These are phyloP conservation scores for Pleuronectes platessa DNA, from an alignment of 2,113 vertebrate species.

Conservation along the genomic window DNA sequence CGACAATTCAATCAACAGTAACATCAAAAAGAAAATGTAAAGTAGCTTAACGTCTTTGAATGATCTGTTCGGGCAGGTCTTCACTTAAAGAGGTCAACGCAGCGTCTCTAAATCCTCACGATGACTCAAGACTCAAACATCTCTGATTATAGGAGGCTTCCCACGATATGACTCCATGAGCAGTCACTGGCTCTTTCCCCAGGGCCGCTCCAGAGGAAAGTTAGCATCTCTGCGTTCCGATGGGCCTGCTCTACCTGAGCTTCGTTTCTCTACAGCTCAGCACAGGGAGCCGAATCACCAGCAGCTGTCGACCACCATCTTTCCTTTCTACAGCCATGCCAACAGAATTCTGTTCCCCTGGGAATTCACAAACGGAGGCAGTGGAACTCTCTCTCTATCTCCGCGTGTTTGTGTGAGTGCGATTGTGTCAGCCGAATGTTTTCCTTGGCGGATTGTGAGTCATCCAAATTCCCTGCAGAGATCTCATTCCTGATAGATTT, in stretches of 20 bases:
- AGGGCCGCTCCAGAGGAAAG: conserved; percentile 7
- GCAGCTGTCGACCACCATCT: conserved; percentile 31
- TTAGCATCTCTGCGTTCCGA: conserved; percentile 19
- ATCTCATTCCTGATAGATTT: conserved; percentile 53
- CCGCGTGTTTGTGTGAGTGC: neutral
- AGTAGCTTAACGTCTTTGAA: neutral
- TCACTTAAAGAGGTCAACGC: neutral
- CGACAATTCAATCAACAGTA: neutral
- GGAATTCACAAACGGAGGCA: conserved; percentile 31
- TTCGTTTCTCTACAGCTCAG: neutral
- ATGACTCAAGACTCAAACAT: conserved; percentile 8
- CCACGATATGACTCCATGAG: neutral
- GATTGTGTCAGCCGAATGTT: conserved; percentile 38
- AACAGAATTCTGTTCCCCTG: conserved; percentile 36
- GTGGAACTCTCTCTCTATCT: neutral
- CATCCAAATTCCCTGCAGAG: conserved; percentile 41
- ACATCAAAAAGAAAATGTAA: neutral
- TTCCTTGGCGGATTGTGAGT: conserved; percentile 47
- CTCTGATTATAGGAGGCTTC: neutral
- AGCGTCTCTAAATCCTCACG: neutral
- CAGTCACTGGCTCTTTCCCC: neutral
- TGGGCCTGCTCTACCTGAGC: conserved; percentile 18
- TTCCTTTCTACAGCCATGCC: conserved; percentile 57
- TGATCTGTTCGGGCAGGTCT: neutral
- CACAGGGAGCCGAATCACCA: conserved; percentile 16